Percentiles rank a stretch among this genome's conserved stretches.
These are phyloP conservation scores for Idaea dimidiata DNA, from an alignment of 2,888 invertebrate genomes.

Conservation along the genomic window DNA sequence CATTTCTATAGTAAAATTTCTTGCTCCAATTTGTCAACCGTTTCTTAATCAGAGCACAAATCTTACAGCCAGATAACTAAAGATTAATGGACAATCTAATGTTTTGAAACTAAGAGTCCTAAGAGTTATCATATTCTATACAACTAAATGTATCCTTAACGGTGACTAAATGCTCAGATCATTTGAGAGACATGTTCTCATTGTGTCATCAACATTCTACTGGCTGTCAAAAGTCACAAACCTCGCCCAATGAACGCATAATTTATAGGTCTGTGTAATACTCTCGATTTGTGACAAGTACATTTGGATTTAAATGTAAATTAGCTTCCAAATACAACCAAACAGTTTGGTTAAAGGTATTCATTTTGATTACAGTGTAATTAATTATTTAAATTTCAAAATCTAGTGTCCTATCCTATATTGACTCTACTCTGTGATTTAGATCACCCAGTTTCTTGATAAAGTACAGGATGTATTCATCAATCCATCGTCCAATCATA, in stretches of 20 bases:
- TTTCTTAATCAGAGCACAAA: neutral
- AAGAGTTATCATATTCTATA: neutral
- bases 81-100: neutral
- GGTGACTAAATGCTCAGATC: neutral
- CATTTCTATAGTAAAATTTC: neutral
- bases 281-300: neutral
- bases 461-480: no score
- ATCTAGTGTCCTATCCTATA: no score
- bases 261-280: constrained; percentile 32
- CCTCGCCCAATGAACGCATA: constrained; percentile 37
- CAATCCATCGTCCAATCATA: no score
- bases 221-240: constrained; percentile 24
- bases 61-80: neutral
- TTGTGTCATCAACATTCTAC: constrained; percentile 7
- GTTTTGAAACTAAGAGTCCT: neutral
- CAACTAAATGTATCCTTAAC: constrained; percentile 1
- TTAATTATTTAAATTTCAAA: neutral
- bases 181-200: constrained; percentile 2
- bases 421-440: no score
- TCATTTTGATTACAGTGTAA: neutral
- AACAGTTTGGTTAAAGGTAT: neutral
- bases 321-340: neutral
- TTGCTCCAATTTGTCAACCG: neutral
- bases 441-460: no score
- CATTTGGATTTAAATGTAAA: neutral